A percentile compares a stretch with the other conserved stretches of the same genome.
phyloP scores from a whole-genome alignment of 2,888 invertebrate species.

The Quadroppia sp. region DNA sequence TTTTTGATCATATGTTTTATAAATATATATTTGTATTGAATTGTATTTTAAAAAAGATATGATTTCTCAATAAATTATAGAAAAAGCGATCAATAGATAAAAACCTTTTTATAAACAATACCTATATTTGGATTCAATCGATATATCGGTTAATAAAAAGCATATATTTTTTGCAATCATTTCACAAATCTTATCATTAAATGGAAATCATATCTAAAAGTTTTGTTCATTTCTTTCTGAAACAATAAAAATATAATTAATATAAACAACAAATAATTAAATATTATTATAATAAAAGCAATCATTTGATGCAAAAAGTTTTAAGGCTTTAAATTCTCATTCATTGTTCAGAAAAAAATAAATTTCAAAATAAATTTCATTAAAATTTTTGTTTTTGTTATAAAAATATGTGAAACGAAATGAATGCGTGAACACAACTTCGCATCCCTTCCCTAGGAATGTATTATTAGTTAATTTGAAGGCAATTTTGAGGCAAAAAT shows the following conservation, averaged over 20 bases:
- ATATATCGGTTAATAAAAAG: neutral
- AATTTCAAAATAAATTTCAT: no score
- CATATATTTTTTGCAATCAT: neutral
- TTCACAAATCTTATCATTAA: neutral
- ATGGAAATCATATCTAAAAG: constrained; percentile 25
- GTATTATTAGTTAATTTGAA: neutral
- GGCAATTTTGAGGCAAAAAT: constrained; percentile 7
- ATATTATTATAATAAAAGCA: neutral
- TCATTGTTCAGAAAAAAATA: constrained; percentile 1
- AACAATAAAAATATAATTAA: neutral
- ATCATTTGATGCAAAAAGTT: neutral
- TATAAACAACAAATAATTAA: neutral
- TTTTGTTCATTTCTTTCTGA: neutral
- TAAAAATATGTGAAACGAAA: neutral
- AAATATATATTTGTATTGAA: constrained; percentile 13
- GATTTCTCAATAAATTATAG: constrained; percentile 35
- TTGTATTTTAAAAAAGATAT: constrained; percentile 29
- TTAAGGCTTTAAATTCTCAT: neutral
- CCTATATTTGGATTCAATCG: constrained; percentile 7
- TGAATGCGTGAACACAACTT: neutral
- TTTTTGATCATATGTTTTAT: neutral
- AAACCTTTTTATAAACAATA: constrained; percentile 31
- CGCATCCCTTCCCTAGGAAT: constrained; percentile 19
- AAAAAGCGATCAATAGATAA: constrained; percentile 23
- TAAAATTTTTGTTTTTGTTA: neutral